These are phyloP conservation scores for Acholoe squamosa DNA, from an alignment of 2,888 invertebrate genomes.

Conservation along the genomic window DNA sequence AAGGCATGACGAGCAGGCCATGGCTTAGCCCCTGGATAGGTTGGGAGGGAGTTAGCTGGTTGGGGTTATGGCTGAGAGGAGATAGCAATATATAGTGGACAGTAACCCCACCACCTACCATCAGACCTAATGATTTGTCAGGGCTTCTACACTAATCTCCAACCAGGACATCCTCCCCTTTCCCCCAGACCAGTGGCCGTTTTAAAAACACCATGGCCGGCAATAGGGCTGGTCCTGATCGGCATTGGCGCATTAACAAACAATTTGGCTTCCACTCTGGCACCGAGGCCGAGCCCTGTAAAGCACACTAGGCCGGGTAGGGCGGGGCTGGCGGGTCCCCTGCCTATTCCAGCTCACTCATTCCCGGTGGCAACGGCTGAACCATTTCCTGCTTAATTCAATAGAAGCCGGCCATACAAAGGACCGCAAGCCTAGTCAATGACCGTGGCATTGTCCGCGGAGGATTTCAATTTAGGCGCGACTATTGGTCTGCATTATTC, in stretches of 20 bases:
- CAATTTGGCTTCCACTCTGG: background rate
- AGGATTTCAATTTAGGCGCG: slow-evolving; percentile 45
- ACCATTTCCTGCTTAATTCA: slow-evolving; percentile 12
- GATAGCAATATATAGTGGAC: background rate
- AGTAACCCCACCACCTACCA: background rate
- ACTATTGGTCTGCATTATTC: slow-evolving; percentile 22
- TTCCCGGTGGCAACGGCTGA: background rate
- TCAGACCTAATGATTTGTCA: background rate
- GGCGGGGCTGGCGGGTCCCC: background rate
- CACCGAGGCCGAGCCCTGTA: slow-evolving; percentile 1
- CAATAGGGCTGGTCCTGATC: background rate
- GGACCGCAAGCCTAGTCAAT: slow-evolving; percentile 5
- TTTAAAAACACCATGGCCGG: slow-evolving; percentile 4
- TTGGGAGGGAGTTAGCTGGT: background rate
- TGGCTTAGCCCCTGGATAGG: background rate
- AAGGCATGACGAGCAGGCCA: too few relatives aligned
- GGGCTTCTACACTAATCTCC: background rate
- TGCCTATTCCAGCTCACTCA: too few relatives aligned
- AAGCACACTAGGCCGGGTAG: slow-evolving; percentile 2
- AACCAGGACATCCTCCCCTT: background rate
- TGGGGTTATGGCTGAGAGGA: background rate
- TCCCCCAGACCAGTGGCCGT: background rate
- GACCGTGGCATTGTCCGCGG: slow-evolving; percentile 11
- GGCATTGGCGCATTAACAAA: slow-evolving; percentile 32
- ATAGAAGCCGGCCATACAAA: slow-evolving; percentile 21